Conservation (phyloP, 2,113 vertebrate genomes). For the Marcusenius ussheri region DNA sequence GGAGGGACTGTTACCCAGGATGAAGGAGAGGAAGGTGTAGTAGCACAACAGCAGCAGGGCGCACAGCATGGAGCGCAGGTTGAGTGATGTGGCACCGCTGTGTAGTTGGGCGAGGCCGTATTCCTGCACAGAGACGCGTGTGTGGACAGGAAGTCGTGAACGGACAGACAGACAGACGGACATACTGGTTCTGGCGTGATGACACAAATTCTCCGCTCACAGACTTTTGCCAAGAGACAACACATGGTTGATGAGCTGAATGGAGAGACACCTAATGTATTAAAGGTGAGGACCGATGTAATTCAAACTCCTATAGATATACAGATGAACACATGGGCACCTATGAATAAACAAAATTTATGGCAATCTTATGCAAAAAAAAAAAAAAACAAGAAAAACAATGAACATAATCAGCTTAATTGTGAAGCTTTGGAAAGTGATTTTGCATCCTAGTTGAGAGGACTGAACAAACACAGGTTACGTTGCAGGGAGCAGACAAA, state of each 20-base stretch:
- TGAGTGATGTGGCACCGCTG: conserved; percentile 54
- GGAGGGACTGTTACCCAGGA: conserved; percentile 54
- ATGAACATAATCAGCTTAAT: background rate
- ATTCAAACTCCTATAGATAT: background rate
- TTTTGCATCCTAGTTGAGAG: background rate
- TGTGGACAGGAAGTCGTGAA: background rate
- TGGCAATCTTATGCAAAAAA: background rate
- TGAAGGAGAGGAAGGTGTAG: conserved; percentile 71
- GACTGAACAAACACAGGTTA: background rate
- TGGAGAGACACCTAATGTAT: background rate
- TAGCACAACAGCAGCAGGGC: conserved; percentile 69
- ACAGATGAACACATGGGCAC: background rate
- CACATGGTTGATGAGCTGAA: background rate
- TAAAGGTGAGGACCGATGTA: background rate
- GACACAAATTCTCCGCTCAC: background rate
- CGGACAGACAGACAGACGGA: background rate
- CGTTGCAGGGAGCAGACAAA: background rate
- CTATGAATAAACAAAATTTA: background rate
- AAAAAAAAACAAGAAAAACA: background rate
- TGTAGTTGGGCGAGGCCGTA: conserved; percentile 64
- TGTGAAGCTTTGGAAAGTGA: background rate
- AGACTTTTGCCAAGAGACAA: background rate
- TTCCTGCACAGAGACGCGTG: conserved; percentile 49
- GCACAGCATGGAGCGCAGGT: conserved; percentile 70
- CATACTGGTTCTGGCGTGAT: background rate